Evolutionary conservation across 2,888 invertebrate genomes (phyloP).

Genomic region (Artemia sinica): DNA sequence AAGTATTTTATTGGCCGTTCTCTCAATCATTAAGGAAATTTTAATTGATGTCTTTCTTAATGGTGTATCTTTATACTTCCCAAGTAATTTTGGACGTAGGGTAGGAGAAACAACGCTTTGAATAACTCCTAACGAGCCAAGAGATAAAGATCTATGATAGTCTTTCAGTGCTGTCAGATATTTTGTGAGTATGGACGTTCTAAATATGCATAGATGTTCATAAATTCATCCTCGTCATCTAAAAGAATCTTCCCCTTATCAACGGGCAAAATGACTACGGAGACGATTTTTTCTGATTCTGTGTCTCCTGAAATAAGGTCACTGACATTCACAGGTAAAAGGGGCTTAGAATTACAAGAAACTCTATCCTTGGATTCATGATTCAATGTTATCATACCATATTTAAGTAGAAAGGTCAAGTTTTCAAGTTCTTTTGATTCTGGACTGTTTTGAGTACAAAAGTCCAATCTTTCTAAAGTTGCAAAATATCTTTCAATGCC

Average conservation of each 20-base stretch:
- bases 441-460: constrained; percentile 79
- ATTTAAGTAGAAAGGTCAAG: constrained; percentile 42
- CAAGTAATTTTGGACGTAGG: not conserved
- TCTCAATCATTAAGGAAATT: constrained; percentile 45
- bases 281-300: constrained; percentile 37
- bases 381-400: constrained; percentile 67
- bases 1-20: constrained; percentile 63
- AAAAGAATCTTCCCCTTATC: constrained; percentile 51
- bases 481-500: constrained; percentile 41
- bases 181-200: constrained; percentile 55
- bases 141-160: constrained; percentile 57
- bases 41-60: constrained; percentile 57
- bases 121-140: constrained; percentile 34
- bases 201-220: constrained; percentile 45
- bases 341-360: constrained; percentile 63
- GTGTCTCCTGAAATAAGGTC: constrained; percentile 73
- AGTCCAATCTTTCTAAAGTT: constrained; percentile 66
- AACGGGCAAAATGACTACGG: constrained; percentile 50
- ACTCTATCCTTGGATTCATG: constrained; percentile 72
- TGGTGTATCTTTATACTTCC: constrained; percentile 41
- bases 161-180: constrained; percentile 59
- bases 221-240: constrained; percentile 51
- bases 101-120: constrained; percentile 3
- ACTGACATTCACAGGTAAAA: constrained; percentile 68
- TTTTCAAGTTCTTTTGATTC: constrained; percentile 84